Base-by-base conservation (phyloP, 2,113 vertebrate genomes). In the Stigmatopora nigra region DNA sequence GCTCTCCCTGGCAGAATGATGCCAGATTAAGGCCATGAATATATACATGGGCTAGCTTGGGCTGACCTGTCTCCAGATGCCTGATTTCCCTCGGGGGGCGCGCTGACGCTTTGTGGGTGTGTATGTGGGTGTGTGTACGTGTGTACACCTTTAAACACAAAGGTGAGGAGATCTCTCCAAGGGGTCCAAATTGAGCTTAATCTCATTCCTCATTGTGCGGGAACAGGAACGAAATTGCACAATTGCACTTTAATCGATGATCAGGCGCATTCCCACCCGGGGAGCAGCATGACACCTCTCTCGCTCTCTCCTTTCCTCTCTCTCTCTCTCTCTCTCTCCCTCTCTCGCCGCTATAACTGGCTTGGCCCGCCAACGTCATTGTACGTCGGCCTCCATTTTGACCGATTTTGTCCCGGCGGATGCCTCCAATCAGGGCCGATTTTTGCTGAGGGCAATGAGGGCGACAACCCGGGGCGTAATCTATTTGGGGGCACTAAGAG, bases 1-100 rank as follows among this genome's bases (percentile, higher is more conserved):
- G 53, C 80, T 90, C 90, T 87, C 86, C 84, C 85, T 82, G 65
- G 81, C 86, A 87, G 86, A 89, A 89, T 86, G 87, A 86, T 89
- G 89, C 82, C 88, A 92, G 90, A 90, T 91, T 92, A 91, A 91
- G 87, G 83, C 84, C 87, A 92, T 92, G 90, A 91, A 92, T 92
- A 91, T 92, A 92, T 91, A 91, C 91, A 92, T 92, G 90, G 87
- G 86, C 84, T 31, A 31, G 25, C 25, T 85, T 72, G 82, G 79
- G 82, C 84, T 91, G 90, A 91, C 90, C 90, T 91, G 91, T 90
- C 91, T 91, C 84, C 84, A 90, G 89, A 90, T 82, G 81, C 84
- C 86, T 92, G 91, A 92, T 92, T 92, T 92, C 91, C 91, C 91
- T 87, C 80, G 83, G 88, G 90, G 86, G 82, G 89, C 87, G 80